Conservation (phyloP, 2,797 vertebrate species). For the Octomys mimax region DNA sequence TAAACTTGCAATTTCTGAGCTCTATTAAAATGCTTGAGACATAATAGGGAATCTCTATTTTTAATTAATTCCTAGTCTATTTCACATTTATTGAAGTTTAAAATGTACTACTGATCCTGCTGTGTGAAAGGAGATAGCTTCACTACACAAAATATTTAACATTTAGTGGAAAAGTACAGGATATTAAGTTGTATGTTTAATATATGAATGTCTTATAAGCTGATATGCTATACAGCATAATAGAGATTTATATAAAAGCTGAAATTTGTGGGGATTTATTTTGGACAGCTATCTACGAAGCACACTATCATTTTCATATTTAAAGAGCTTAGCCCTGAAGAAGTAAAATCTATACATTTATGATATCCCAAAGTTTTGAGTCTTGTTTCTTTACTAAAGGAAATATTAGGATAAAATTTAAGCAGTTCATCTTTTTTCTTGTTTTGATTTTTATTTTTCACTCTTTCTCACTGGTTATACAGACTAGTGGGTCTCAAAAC, state of each 20-base stretch:
- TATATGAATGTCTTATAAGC: not conserved
- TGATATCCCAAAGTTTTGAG: not conserved
- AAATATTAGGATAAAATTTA: not conserved
- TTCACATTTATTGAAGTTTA: conserved; percentile 33
- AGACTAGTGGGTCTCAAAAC: not conserved
- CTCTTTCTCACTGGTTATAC: not conserved
- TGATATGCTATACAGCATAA: not conserved
- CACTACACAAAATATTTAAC: not conserved
- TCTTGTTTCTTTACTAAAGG: not conserved
- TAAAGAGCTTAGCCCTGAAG: not conserved
- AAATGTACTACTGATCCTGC: not conserved
- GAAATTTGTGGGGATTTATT: not conserved
- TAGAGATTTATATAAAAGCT: not conserved
- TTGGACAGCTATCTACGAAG: not conserved
- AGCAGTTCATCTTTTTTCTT: not conserved
- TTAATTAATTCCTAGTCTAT: conserved; percentile 8
- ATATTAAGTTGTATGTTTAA: not conserved
- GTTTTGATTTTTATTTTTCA: not conserved
- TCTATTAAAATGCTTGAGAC: not conserved
- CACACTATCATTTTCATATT: not conserved
- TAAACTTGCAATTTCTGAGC: not conserved
- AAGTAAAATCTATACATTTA: not conserved
- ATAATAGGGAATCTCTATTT: not conserved
- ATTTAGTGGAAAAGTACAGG: not conserved
- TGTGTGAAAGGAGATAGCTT: not conserved